phyloP scores from a whole-genome alignment of 2,797 vertebrate species.

The Eurystomus glaucurus region DNA sequence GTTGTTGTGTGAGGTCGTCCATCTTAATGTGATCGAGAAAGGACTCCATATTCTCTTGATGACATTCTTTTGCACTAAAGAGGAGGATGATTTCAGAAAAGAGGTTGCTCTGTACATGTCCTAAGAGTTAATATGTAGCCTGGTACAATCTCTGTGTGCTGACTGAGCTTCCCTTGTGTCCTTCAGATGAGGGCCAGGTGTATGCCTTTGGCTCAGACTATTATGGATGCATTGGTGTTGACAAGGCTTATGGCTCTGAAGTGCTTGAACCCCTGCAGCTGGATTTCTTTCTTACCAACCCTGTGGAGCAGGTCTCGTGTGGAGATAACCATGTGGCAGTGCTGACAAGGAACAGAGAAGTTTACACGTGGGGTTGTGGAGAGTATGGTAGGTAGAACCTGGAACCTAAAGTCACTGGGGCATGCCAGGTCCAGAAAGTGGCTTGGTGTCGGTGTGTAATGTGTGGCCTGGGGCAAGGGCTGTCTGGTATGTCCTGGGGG shows the following conservation, averaged over 20 bases:
- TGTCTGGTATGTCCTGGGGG: background rate
- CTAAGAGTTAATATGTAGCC: background rate
- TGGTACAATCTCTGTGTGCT: background rate
- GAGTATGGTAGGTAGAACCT: slow-evolving; percentile 86
- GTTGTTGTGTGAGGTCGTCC: background rate
- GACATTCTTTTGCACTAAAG: background rate
- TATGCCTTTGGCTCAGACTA: slow-evolving; percentile 99
- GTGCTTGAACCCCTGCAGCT: slow-evolving; percentile 93
- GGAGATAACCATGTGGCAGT: slow-evolving; percentile 97
- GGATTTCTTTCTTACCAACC: slow-evolving; percentile 92
- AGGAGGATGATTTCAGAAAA: background rate
- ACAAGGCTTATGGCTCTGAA: slow-evolving; percentile 88
- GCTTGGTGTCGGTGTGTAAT: background rate
- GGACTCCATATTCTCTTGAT: background rate
- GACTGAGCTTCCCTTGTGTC: slow-evolving; percentile 38
- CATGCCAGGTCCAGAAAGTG: background rate
- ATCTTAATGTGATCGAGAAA: background rate
- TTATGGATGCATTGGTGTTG: slow-evolving; percentile 96
- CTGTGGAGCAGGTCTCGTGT: slow-evolving; percentile 94
- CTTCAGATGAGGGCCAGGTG: slow-evolving; percentile 95
- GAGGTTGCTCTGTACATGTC: background rate
- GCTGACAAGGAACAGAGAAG: slow-evolving; percentile 90
- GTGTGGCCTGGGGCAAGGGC: background rate
- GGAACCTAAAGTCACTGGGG: background rate
- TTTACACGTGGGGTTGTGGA: slow-evolving; percentile 97